Evolutionary conservation across 2,797 vertebrate species (phyloP), one percentile per base, ranked within the genome.

Genomic region (Acanthopagrus latus): DNA sequence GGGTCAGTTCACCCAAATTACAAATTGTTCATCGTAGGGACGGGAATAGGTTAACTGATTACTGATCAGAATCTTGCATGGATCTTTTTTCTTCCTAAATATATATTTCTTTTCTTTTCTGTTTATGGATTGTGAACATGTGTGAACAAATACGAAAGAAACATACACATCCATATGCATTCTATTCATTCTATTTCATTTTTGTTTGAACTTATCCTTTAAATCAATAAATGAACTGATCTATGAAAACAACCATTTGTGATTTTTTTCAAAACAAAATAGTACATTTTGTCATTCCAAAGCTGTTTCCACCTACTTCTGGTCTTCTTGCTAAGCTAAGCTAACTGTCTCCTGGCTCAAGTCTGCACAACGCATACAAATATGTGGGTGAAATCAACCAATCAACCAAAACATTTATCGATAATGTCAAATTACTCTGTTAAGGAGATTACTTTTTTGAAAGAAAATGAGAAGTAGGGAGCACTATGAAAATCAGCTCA

Each of bases 391-490:
- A 38, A 38, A 38, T 38, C 33, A 9, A 38, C 7, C 8, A 9
- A 44, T 57, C 13, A 47, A 55, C 41, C 50, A 23, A 33, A 33
- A 20, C 27, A 4, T 29, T 14, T 3, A 1, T 70, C 14, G 14
- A 38, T 43, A 17, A 43, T 58, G 14, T 18, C 4, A 27, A n/a
- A 43, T 12, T 1, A 41, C 41, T 51, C n/a, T 29, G 17, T 5
- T 7, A 29, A 55, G 23, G 16, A n/a, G 41, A 58, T 58, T 47
- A 7, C 1, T 14, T 7, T 33, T 48, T 57, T 29, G 33, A 51
- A 54, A 27, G 7, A 48, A 29, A 74, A 67, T 54, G 20, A 16
- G 59, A 69, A 48, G 50, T 48, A 12, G 51, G 63, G 50, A 17
- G 5, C 9, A 47, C 29, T 6, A 25, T 62, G 3, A 70, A 50